Conservation (phyloP, 2,113 vertebrate genomes). For the Amphiprion ocellaris region DNA sequence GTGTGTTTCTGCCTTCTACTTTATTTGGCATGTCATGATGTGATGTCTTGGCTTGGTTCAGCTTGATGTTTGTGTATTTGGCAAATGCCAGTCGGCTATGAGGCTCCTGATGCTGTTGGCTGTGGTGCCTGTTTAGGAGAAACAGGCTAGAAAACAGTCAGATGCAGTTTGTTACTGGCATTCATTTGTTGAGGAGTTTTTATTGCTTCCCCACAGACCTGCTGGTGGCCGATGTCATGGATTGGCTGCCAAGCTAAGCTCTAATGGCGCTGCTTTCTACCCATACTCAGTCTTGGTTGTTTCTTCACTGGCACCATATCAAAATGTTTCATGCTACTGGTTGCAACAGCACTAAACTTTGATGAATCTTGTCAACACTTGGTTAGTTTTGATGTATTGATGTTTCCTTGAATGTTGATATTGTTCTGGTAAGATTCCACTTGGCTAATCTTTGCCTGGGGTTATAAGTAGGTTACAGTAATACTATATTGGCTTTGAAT, state of each 20-base stretch:
- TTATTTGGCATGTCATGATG: background rate
- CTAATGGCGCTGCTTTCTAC: conserved; percentile 2
- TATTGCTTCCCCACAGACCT: conserved; percentile 14
- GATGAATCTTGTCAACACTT: background rate
- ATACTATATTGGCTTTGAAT: background rate
- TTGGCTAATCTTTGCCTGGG: background rate
- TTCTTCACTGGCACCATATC: background rate
- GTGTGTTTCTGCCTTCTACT: background rate
- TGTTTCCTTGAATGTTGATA: background rate
- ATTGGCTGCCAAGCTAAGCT: conserved; percentile 19
- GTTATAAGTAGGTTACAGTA: background rate
- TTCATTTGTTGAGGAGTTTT: conserved; percentile 25
- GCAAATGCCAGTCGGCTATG: conserved; percentile 24
- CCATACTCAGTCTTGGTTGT: background rate
- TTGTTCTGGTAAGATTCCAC: background rate
- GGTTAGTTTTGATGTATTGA: background rate
- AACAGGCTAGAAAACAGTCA: background rate
- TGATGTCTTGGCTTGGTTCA: conserved; percentile 30
- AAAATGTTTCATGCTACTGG: conserved; percentile 1
- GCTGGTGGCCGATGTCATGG: conserved; percentile 3
- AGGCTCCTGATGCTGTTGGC: conserved; percentile 30
- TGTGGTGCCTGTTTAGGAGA: conserved; percentile 14
- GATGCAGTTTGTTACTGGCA: conserved; percentile 21
- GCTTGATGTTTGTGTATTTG: conserved; percentile 35
- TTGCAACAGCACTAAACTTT: background rate